Evolutionary conservation across 2,113 vertebrate species (phyloP).

Genomic region (Oreochromis aureus): DNA sequence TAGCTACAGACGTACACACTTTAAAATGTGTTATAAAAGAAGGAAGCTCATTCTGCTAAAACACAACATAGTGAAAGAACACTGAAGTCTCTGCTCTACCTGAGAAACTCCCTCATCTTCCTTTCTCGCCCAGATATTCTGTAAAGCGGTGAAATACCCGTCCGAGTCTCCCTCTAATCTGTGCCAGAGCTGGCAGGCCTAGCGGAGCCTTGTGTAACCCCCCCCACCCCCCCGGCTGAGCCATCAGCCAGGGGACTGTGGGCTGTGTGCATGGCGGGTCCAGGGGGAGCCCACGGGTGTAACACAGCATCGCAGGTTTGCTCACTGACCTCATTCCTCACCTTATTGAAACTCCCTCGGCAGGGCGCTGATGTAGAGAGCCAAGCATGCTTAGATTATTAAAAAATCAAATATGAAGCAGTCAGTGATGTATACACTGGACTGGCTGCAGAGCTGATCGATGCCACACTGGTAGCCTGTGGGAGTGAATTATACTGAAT

Average conservation of each 20-base stretch:
- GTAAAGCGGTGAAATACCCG: not conserved
- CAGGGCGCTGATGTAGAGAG: not conserved
- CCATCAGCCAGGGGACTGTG: constrained; percentile 33
- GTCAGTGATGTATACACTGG: not conserved
- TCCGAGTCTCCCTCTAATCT: not conserved
- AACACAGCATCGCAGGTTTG: constrained; percentile 36
- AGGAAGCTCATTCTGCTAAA: not conserved
- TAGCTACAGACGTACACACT: not conserved
- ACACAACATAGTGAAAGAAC: not conserved
- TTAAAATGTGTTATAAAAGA: not conserved
- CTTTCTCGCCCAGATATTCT: not conserved
- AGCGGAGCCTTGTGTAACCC: not conserved
- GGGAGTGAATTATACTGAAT: constrained; percentile 5
- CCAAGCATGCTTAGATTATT: not conserved
- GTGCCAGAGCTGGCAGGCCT: not conserved
- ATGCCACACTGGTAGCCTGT: not conserved
- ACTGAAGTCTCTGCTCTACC: not conserved
- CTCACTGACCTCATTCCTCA: constrained; percentile 53
- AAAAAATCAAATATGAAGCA: not conserved
- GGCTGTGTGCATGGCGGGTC: constrained; percentile 16
- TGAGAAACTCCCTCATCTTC: not conserved
- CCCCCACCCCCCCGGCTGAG: not conserved
- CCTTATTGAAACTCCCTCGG: constrained; percentile 2
- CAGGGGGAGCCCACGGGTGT: constrained; percentile 28
- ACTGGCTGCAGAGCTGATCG: not conserved